phyloP scores from a whole-genome alignment of 2,888 invertebrate species.

The Lithosia quadra region DNA sequence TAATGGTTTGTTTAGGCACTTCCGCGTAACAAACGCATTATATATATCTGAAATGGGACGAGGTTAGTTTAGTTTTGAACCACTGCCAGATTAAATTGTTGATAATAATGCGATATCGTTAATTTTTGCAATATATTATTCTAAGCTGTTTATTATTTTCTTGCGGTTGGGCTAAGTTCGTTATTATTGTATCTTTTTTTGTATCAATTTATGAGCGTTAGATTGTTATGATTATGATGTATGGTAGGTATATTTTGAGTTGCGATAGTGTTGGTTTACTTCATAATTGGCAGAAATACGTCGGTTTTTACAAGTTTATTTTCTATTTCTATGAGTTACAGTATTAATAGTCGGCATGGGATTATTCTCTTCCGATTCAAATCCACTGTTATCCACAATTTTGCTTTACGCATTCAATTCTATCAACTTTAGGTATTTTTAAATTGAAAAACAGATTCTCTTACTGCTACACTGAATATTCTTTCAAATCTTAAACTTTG shows the following conservation, averaged over 20 bases:
- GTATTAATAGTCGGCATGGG: too few species aligned
- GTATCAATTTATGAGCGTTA: slow-evolving; percentile 8
- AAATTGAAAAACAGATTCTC: too few species aligned
- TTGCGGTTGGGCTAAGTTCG: slow-evolving; percentile 13
- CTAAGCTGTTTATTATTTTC: slow-evolving; percentile 16
- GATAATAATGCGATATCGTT: slow-evolving; percentile 30
- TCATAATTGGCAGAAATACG: background rate
- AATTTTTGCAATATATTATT: slow-evolving; percentile 20
- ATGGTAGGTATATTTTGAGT: background rate
- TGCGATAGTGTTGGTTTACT: background rate
- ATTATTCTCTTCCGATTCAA: too few species aligned
- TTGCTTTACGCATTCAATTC: too few species aligned
- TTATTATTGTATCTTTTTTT: slow-evolving; percentile 13
- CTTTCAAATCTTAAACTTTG: too few species aligned
- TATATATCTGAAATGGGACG: slow-evolving; percentile 45
- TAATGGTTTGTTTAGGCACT: slow-evolving; percentile 33
- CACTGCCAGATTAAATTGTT: slow-evolving; percentile 50
- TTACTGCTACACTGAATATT: too few species aligned
- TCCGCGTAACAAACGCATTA: slow-evolving; percentile 52
- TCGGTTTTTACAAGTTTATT: too few species aligned
- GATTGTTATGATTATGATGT: slow-evolving; percentile 7
- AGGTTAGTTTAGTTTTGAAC: slow-evolving; percentile 51
- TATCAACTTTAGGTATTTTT: too few species aligned
- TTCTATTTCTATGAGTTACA: too few species aligned
- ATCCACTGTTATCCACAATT: too few species aligned